A percentile compares a stretch with the other conserved stretches of the same genome.
These are phyloP conservation scores for Oegoconia quadripuncta DNA, from an alignment of 2,888 invertebrate species.

Conservation along the genomic window DNA sequence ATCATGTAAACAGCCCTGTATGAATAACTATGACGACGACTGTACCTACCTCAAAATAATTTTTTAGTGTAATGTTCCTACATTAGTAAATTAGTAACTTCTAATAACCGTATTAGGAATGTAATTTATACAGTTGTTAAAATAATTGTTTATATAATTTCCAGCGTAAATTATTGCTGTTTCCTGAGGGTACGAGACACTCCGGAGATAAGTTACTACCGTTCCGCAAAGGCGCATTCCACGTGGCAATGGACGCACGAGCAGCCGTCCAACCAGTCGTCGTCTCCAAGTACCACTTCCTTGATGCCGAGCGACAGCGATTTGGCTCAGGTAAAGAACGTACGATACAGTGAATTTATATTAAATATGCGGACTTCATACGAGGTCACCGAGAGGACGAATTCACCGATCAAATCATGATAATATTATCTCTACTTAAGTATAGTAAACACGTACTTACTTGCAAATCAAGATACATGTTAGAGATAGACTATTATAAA, in stretches of 20 bases:
- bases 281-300: slow-evolving; percentile 88
- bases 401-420: too few relatives aligned
- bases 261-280: slow-evolving; percentile 94
- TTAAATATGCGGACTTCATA: slow-evolving; percentile 4
- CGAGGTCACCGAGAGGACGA: too few relatives aligned
- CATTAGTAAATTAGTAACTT: too few relatives aligned
- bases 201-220: slow-evolving; percentile 87
- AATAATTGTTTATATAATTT: too few relatives aligned
- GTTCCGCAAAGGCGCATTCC: slow-evolving; percentile 98
- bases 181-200: slow-evolving; percentile 95
- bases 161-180: slow-evolving; percentile 89
- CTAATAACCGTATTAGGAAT: too few relatives aligned
- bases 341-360: not conserved
- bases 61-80: too few relatives aligned
- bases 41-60: too few relatives aligned
- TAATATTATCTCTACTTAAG: too few relatives aligned
- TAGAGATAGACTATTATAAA: not conserved
- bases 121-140: too few relatives aligned
- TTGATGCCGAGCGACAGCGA: slow-evolving; percentile 79
- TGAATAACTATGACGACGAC: too few relatives aligned
- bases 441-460: slow-evolving; percentile 11
- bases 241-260: slow-evolving; percentile 90
- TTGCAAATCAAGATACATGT: not conserved
- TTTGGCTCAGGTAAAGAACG: slow-evolving; percentile 81
- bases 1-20: too few relatives aligned